A percentile compares a stretch with the other conserved stretches of the same genome.
These are phyloP conservation scores for Acanthurus tractus DNA, from an alignment of 2,797 vertebrate genomes.

Conservation along the genomic window DNA sequence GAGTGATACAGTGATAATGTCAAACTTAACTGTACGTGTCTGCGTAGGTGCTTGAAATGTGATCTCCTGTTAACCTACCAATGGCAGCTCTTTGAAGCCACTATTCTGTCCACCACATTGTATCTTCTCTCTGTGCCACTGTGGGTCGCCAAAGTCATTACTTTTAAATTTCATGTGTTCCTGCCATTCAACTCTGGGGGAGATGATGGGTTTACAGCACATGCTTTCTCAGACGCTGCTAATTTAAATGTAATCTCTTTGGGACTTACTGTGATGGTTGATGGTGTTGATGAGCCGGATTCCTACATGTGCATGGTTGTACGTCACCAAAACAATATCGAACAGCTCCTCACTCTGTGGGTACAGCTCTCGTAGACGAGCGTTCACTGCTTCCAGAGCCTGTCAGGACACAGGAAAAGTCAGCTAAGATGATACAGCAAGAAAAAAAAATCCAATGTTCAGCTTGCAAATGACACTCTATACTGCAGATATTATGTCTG, in stretches of 20 bases:
- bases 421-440: not conserved
- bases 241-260: not conserved
- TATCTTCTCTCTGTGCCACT: not conserved
- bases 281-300: conserved; percentile 98
- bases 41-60: conserved; percentile 13
- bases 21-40: not conserved
- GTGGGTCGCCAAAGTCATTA: not conserved
- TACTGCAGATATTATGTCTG: not conserved
- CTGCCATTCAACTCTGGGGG: not conserved
- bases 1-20: no score
- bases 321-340: conserved; percentile 96
- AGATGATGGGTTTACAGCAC: not conserved
- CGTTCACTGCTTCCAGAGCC: conserved; percentile 95
- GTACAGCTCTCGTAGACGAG: conserved; percentile 90
- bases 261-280: conserved; percentile 94
- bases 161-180: not conserved
- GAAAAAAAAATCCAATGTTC: not conserved
- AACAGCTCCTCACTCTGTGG: conserved; percentile 96
- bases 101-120: not conserved
- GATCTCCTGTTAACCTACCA: conserved; percentile 13
- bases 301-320: conserved; percentile 97
- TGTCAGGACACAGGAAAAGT: conserved; percentile 63
- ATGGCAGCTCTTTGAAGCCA: conserved; percentile 27
- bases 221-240: not conserved
- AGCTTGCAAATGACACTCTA: not conserved